Evolutionary conservation across 2,113 vertebrate genomes (phyloP), one percentile per base, ranked within the genome.

Genomic region (Macquaria australasica): DNA sequence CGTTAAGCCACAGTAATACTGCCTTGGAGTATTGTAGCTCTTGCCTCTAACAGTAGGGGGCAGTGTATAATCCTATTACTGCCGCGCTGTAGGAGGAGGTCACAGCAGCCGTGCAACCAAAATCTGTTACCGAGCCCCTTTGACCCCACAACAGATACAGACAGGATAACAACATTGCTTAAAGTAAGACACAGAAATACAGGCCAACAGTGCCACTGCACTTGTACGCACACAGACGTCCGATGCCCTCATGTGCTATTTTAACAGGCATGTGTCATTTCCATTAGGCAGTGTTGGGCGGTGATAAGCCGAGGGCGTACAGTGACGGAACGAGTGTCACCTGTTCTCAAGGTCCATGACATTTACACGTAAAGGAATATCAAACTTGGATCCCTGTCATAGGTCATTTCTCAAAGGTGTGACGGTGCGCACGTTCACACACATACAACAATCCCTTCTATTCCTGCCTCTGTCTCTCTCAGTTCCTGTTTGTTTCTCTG

Each of bases 361-460:
- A 94, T 94, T 95, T 93, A 94, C 87, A 89, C 81, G 48, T 84
- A 86, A 87, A 88, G 87, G 77, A 85, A 86, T 86, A 89, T 93
- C 85, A 90, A 91, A 91, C 88, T 75, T 53, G 67, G 63, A 64
- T 73, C 71, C 51, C 79, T 89, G 89, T 90, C 90, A 79, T 74
- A 85, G 91, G 91, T 94, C 93, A 93, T 93, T 88, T 89, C 86
- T 92, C 93, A 85, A 48, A 91, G 70, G 77, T 91, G 87, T 79
- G 82, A 82, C 73, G 48, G n/a, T 18, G 5, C 59, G 55, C 58
- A 7, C 75, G 31, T 20, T n/a, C 69, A 39, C 48, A 66, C 28
- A 25, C 18, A 58, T 8, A 23, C 48, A 31, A 15, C 43, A 56
- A 37, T 2, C 16, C 39, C 37, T 21, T 56, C n/a, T 48, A 11